These are phyloP conservation scores for Phaonia tiefii DNA, from an alignment of 2,888 invertebrate species.

Conservation along the genomic window DNA sequence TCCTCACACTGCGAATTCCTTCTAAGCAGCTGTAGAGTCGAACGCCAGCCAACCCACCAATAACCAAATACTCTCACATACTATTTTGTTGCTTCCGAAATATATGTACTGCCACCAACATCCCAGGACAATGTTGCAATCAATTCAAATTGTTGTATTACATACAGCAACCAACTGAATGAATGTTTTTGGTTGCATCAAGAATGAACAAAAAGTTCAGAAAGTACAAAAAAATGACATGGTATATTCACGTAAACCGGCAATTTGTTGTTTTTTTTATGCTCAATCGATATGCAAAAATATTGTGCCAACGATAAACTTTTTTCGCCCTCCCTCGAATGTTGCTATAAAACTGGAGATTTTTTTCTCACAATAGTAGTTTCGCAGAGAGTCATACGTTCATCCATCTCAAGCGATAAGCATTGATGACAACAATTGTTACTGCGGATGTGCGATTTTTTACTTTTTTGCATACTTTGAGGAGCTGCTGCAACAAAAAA, in stretches of 20 bases:
- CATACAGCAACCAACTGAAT: background rate
- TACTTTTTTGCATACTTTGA: background rate
- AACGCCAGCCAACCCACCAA: background rate
- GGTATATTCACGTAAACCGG: conserved; percentile 25
- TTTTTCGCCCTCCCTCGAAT: background rate
- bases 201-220: background rate
- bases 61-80: conserved; percentile 27
- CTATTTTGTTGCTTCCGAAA: background rate
- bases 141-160: conserved; percentile 28
- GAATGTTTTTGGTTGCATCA: conserved; percentile 4
- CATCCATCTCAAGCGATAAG: conserved; percentile 2
- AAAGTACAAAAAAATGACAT: background rate
- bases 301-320: conserved; percentile 36
- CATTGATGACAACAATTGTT: conserved; percentile 39
- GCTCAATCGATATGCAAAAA: conserved; percentile 44
- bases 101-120: background rate
- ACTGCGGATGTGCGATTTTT: conserved; percentile 1
- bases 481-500: conserved; percentile 1
- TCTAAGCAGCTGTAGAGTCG: background rate
- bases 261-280: conserved; percentile 48
- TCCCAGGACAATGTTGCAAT: conserved; percentile 41
- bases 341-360: conserved; percentile 3
- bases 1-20: too few species aligned
- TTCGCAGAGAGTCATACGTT: background rate
- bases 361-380: background rate